A percentile compares a stretch with the other conserved stretches of the same genome.
These are phyloP conservation scores for Phalanger gymnotis DNA, from an alignment of 2,797 vertebrate genomes.

Conservation along the genomic window DNA sequence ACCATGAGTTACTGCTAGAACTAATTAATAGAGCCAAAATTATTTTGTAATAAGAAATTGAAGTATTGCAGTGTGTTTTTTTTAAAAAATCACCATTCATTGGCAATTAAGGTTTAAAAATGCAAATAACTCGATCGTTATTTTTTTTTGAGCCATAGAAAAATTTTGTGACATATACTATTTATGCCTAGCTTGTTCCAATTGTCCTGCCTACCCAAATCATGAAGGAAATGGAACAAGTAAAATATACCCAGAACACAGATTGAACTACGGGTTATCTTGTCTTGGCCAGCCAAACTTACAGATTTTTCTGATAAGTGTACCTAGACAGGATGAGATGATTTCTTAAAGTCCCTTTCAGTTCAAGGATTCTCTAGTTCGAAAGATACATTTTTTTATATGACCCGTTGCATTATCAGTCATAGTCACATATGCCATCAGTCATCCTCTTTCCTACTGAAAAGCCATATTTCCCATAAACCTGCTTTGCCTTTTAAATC, in stretches of 20 bases:
- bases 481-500: conserved; percentile 20
- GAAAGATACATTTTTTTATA: neutral
- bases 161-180: conserved; percentile 76
- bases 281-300: neutral
- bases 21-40: conserved; percentile 81
- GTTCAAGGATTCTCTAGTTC: neutral
- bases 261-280: neutral
- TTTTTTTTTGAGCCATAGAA: conserved; percentile 71
- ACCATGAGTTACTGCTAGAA: conserved; percentile 81
- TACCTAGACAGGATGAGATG: neutral
- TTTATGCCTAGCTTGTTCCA: neutral
- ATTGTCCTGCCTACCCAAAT: neutral
- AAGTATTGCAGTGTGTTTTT: conserved; percentile 77
- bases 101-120: conserved; percentile 76
- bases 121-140: conserved; percentile 77
- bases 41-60: conserved; percentile 77
- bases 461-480: neutral
- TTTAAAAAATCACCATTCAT: conserved; percentile 68
- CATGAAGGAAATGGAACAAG: neutral
- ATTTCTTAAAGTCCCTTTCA: neutral
- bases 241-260: neutral
- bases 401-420: neutral
- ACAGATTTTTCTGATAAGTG: neutral
- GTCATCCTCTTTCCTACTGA: neutral
- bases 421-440: neutral